Conservation (phyloP, 2,797 vertebrate genomes). For the Telmatherina bonti region DNA sequence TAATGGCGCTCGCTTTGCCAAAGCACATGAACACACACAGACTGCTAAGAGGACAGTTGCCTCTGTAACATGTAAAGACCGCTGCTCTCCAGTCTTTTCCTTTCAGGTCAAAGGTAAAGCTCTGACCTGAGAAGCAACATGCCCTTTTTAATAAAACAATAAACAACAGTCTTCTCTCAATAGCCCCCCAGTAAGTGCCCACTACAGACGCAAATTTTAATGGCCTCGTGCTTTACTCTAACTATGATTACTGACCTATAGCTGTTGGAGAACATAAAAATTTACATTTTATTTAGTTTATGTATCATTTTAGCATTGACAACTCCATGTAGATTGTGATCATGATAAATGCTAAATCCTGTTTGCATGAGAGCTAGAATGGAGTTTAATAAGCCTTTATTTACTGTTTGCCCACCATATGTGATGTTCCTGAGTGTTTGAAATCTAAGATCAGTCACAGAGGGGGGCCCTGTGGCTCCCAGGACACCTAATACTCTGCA, state of each 20-base stretch:
- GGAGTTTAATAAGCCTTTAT: slow-evolving; percentile 74
- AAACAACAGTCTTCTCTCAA: slow-evolving; percentile 77
- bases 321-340: slow-evolving; percentile 18
- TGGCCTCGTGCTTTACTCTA: slow-evolving; percentile 49
- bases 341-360: slow-evolving; percentile 20
- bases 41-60: slow-evolving; percentile 52
- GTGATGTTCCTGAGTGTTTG: slow-evolving; percentile 82
- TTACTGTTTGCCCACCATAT: slow-evolving; percentile 80
- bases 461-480: slow-evolving; percentile 70
- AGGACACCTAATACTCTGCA: slow-evolving; percentile 87
- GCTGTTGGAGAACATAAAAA: neutral
- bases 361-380: slow-evolving; percentile 43
- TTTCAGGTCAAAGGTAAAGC: slow-evolving; percentile 78
- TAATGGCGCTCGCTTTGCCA: slow-evolving; percentile 16
- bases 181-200: slow-evolving; percentile 51
- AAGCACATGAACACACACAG: slow-evolving; percentile 46
- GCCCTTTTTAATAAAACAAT: slow-evolving; percentile 84
- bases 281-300: slow-evolving; percentile 19
- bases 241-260: slow-evolving; percentile 17
- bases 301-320: slow-evolving; percentile 13
- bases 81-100: slow-evolving; percentile 56
- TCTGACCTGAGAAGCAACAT: slow-evolving; percentile 80
- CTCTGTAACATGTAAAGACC: slow-evolving; percentile 56
- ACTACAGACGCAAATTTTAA: slow-evolving; percentile 45
- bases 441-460: slow-evolving; percentile 82